Conservation (phyloP, 1,140 invertebrate species). For the Drosophila santomea region DNA sequence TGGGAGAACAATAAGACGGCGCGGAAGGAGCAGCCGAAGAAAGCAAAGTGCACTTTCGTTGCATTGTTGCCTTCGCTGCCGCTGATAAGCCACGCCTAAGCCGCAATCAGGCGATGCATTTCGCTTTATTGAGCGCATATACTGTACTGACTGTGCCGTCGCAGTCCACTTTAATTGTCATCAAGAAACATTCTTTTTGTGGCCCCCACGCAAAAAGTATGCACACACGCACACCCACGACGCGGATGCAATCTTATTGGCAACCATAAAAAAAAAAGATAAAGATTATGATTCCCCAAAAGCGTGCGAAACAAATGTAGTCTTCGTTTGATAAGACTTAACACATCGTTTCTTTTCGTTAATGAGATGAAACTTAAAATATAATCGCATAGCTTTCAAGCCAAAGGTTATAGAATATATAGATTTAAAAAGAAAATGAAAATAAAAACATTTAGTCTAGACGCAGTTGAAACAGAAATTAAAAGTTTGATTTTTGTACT, state of each 20-base stretch:
- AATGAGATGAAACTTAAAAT: no score
- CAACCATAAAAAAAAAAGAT: conserved; percentile 16
- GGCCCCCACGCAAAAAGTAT: conserved; percentile 42
- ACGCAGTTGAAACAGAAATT: background rate
- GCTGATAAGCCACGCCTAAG: conserved; percentile 75
- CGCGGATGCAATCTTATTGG: conserved; percentile 30
- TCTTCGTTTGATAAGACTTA: no score
- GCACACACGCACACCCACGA: conserved; percentile 1
- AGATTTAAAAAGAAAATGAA: background rate
- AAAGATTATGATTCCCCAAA: conserved; percentile 39
- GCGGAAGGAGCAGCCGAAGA: conserved; percentile 41
- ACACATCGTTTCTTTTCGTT: no score
- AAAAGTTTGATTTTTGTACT: background rate
- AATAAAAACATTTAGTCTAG: background rate
- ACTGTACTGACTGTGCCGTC: conserved; percentile 22
- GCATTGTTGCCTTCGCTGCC: conserved; percentile 21
- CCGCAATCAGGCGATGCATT: conserved; percentile 26
- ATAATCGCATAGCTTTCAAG: no score
- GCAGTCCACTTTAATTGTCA: conserved; percentile 48
- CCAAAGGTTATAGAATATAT: background rate
- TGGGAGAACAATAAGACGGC: conserved; percentile 36
- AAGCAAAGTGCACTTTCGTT: conserved; percentile 36
- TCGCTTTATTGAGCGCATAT: conserved; percentile 18
- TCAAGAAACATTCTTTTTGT: conserved; percentile 35
- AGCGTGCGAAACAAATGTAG: conserved; percentile 20